These are phyloP conservation scores for Kryptolebias ocellatus DNA, from an alignment of 2,797 vertebrate genomes.

Conservation along the genomic window DNA sequence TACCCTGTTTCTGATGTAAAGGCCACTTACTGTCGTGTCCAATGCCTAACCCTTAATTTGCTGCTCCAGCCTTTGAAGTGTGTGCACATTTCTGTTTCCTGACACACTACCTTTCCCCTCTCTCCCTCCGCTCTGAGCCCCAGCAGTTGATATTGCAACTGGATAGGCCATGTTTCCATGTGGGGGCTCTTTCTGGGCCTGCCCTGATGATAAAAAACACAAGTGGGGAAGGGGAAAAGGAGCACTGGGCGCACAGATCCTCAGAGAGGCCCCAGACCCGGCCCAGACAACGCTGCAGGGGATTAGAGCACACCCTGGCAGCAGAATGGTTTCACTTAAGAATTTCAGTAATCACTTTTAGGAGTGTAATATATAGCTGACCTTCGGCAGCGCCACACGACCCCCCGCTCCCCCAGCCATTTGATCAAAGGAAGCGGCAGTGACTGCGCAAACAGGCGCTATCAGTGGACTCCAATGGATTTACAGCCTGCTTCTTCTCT, in stretches of 20 bases:
- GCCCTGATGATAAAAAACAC: conserved; percentile 85
- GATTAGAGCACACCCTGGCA: conserved; percentile 87
- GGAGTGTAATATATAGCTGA: conserved; percentile 90
- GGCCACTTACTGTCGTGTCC: conserved; percentile 84
- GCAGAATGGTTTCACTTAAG: conserved; percentile 89
- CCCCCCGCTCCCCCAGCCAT: conserved; percentile 83
- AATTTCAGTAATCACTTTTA: conserved; percentile 91
- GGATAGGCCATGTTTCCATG: conserved; percentile 85
- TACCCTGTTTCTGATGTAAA: conserved; percentile 80
- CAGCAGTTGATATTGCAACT: conserved; percentile 78
- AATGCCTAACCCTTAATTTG: conserved; percentile 82
- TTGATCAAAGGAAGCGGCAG: conserved; percentile 87
- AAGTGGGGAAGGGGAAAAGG: conserved; percentile 73
- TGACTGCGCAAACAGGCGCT: conserved; percentile 86
- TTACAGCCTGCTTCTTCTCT: conserved; percentile 88
- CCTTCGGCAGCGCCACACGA: conserved; percentile 87
- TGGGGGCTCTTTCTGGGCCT: conserved; percentile 76
- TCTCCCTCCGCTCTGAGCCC: conserved; percentile 44
- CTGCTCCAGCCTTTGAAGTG: conserved; percentile 82
- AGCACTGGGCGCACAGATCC: conserved; percentile 73
- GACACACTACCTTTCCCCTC: conserved; percentile 73
- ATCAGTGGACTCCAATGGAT: conserved; percentile 86
- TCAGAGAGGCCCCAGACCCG: conserved; percentile 78
- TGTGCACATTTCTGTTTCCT: conserved; percentile 82
- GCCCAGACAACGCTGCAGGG: conserved; percentile 85